Conservation (phyloP, 2,797 vertebrate genomes). For the Crossoptilon crossoptilon region DNA sequence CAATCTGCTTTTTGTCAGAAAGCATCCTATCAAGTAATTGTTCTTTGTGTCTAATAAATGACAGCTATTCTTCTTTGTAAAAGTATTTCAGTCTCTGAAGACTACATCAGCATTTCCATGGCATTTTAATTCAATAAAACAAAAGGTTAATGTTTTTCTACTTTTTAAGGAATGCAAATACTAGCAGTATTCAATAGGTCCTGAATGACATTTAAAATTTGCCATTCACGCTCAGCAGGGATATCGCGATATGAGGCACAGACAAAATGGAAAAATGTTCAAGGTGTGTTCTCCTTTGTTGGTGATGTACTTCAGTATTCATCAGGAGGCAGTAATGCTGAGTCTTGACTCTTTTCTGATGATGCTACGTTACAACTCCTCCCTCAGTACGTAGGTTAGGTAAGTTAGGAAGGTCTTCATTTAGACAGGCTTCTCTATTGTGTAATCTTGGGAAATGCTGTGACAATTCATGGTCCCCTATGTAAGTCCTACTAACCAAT, state of each 20-base stretch:
- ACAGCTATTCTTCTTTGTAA: slow-evolving; percentile 85
- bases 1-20: slow-evolving; percentile 86
- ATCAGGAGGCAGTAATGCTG: background rate
- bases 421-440: background rate
- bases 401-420: background rate
- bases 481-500: background rate
- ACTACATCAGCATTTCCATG: slow-evolving; percentile 83
- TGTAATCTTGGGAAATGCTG: background rate
- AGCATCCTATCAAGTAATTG: slow-evolving; percentile 85
- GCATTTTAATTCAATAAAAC: slow-evolving; percentile 88
- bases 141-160: slow-evolving; percentile 84
- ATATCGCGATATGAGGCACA: slow-evolving; percentile 68
- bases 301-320: background rate
- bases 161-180: slow-evolving; percentile 83
- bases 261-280: background rate
- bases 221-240: slow-evolving; percentile 48
- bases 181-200: slow-evolving; percentile 76
- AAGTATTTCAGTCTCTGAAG: slow-evolving; percentile 83
- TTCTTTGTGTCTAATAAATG: slow-evolving; percentile 86
- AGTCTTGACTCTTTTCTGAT: background rate
- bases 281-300: slow-evolving; percentile 45
- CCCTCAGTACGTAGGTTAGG: background rate
- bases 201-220: slow-evolving; percentile 82
- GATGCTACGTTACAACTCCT: background rate
- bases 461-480: background rate